Conservation (phyloP, 2,888 invertebrate genomes). For the Pseudolycoriella hygida region DNA sequence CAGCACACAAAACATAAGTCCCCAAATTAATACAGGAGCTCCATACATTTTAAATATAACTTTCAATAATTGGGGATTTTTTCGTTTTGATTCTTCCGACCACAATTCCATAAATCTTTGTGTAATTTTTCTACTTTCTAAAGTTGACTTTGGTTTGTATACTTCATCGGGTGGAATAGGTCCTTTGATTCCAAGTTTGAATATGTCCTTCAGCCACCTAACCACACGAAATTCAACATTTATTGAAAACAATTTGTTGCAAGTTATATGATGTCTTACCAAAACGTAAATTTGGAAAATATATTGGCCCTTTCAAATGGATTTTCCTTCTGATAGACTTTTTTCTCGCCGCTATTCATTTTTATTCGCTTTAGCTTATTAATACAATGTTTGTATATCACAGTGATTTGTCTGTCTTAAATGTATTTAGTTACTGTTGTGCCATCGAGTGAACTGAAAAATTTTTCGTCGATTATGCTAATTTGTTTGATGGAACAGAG, state of each 20-base stretch:
- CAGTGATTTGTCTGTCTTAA: too few relatives aligned
- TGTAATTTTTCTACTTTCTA: conserved; percentile 33
- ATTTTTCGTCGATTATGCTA: too few relatives aligned
- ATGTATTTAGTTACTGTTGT: too few relatives aligned
- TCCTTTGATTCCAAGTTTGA: conserved; percentile 31
- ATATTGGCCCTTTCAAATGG: conserved; percentile 4
- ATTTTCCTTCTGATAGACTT: neutral
- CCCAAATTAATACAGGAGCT: neutral
- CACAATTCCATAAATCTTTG: conserved; percentile 27
- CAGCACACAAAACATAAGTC: neutral
- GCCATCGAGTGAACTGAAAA: too few relatives aligned
- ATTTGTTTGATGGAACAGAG: too few relatives aligned
- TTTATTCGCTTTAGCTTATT: neutral
- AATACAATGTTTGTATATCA: too few relatives aligned
- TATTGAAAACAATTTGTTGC: too few relatives aligned
- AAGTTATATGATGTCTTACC: too few relatives aligned
- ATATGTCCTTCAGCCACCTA: conserved; percentile 32
- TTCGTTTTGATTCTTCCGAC: conserved; percentile 24
- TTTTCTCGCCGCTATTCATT: neutral
- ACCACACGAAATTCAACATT: neutral
- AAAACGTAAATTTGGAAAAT: conserved; percentile 5
- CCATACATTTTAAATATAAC: conserved; percentile 2
- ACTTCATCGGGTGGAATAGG: conserved; percentile 37
- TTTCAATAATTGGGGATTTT: conserved; percentile 29
- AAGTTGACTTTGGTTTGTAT: conserved; percentile 33